Conservation (phyloP, 2,888 invertebrate species). For the Coenonympha glycerion region DNA sequence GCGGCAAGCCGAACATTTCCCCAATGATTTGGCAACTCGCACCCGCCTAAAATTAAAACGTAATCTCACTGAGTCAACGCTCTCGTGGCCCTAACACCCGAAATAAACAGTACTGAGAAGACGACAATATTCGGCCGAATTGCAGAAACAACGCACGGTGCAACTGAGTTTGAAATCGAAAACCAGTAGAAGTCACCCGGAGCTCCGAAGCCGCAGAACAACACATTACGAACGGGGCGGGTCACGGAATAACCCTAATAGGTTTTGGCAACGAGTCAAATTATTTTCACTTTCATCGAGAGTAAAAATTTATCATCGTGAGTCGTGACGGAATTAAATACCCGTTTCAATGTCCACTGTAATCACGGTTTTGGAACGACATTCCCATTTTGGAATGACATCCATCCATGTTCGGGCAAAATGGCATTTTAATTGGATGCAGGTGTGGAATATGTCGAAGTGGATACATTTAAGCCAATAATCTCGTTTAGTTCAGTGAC, state of each 20-base stretch:
- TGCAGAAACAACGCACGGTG: conserved; percentile 38
- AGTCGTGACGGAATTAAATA: background rate
- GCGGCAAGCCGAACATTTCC: conserved; percentile 51
- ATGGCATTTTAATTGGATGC: background rate
- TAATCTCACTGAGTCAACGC: conserved; percentile 74
- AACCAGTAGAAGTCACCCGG: background rate
- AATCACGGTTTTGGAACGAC: too few relatives aligned
- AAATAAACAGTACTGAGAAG: conserved; percentile 63
- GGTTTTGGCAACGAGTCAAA: conserved; percentile 11
- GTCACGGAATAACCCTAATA: conserved; percentile 1
- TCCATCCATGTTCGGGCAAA: background rate
- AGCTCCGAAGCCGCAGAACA: background rate
- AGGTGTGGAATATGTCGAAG: background rate
- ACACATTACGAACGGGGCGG: background rate
- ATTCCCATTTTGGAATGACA: background rate
- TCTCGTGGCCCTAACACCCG: conserved; percentile 59
- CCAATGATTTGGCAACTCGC: conserved; percentile 72
- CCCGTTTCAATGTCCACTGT: background rate
- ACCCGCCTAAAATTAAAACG: conserved; percentile 73
- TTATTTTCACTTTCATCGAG: conserved; percentile 27
- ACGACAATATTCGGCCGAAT: conserved; percentile 55
- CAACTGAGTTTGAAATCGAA: conserved; percentile 4
- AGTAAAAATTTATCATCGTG: background rate
- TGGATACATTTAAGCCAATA: background rate
- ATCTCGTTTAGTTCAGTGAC: background rate